These are phyloP conservation scores for Prostheceraeus crozeri DNA, from an alignment of 2,888 invertebrate genomes.

Conservation along the genomic window DNA sequence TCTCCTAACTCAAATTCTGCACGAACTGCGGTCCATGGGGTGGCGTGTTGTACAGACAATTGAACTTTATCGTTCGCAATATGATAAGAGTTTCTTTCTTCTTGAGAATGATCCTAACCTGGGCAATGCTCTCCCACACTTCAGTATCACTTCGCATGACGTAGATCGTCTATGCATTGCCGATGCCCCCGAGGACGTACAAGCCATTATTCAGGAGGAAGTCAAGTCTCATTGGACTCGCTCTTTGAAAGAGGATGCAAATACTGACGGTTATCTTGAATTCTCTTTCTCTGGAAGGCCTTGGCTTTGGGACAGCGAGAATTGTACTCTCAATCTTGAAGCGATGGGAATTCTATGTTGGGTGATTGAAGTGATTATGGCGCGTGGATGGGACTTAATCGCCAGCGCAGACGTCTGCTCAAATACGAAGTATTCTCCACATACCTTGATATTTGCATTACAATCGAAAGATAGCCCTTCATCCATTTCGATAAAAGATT, in stretches of 20 bases:
- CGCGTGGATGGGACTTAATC: constrained; percentile 32
- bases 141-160: constrained; percentile 32
- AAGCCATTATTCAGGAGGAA: constrained; percentile 6
- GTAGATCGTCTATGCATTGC: constrained; percentile 34
- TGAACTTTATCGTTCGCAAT: constrained; percentile 35
- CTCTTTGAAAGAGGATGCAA: constrained; percentile 28
- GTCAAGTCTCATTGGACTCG: constrained; percentile 29
- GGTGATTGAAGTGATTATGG: constrained; percentile 26
- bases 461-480: no score
- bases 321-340: constrained; percentile 28
- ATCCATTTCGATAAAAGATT: no score
- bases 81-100: constrained; percentile 36
- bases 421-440: constrained; percentile 36
- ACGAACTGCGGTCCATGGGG: constrained; percentile 27
- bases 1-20: constrained; percentile 20
- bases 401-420: constrained; percentile 36
- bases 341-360: constrained; percentile 32
- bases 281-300: constrained; percentile 34
- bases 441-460: constrained; percentile 20
- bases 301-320: constrained; percentile 35
- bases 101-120: not conserved
- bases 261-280: constrained; percentile 29
- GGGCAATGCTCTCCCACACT: constrained; percentile 28
- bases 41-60: constrained; percentile 31
- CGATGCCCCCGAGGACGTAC: constrained; percentile 30